A percentile compares a stretch with the other conserved stretches of the same genome.
Evolutionary conservation across 2,797 vertebrate species (phyloP).

Genomic region (Momotus momota): DNA sequence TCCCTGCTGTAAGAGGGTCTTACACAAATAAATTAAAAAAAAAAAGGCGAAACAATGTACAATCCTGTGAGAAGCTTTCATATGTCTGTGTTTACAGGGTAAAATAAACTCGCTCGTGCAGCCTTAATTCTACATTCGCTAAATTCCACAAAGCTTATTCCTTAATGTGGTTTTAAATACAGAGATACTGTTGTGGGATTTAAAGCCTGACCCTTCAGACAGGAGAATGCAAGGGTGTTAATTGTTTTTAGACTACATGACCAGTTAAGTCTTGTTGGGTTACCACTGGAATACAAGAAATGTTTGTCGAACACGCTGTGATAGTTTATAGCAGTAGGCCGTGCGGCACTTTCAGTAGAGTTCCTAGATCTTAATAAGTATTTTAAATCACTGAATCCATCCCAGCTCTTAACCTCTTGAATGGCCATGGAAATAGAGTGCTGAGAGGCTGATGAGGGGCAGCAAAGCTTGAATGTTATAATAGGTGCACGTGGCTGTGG

Average conservation of each 20-base stretch:
- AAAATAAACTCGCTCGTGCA: background rate
- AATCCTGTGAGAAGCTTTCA: background rate
- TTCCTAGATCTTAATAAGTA: background rate
- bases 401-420: constrained; percentile 23
- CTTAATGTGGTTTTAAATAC: background rate
- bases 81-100: background rate
- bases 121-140: background rate
- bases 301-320: background rate
- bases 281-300: background rate
- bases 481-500: background rate
- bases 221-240: background rate
- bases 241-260: background rate
- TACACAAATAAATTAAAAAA: background rate
- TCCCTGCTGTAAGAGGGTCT: background rate
- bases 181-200: background rate
- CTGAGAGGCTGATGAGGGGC: background rate
- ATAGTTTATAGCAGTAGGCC: background rate
- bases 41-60: accelerated
- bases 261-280: background rate
- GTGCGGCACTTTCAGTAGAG: background rate
- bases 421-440: background rate
- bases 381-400: constrained; percentile 1
- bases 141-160: background rate
- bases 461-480: constrained; percentile 44
- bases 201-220: background rate